Conservation (phyloP, 2,888 invertebrate species). For the Thera obeliscata region DNA sequence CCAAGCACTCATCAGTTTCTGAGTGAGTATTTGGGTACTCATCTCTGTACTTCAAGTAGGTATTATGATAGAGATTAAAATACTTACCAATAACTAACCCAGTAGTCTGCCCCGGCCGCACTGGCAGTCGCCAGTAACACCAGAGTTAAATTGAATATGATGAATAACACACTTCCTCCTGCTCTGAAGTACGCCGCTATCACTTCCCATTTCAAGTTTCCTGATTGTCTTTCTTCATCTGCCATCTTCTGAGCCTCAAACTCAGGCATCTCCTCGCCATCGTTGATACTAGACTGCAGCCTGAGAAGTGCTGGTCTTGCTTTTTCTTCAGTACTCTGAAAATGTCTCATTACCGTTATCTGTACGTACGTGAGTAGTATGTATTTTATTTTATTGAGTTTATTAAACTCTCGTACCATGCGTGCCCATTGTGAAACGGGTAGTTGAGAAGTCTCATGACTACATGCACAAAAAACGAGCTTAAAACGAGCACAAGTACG, state of each 20-base stretch:
- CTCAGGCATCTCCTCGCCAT: constrained; percentile 60
- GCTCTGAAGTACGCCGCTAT: constrained; percentile 67
- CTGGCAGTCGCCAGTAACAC: constrained; percentile 82
- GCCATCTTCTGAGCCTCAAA: constrained; percentile 71
- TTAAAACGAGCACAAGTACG: too few species aligned
- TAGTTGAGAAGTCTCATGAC: too few species aligned
- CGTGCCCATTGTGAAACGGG: too few species aligned
- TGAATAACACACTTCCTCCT: constrained; percentile 65
- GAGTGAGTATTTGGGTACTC: too few species aligned
- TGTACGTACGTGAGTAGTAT: too few species aligned
- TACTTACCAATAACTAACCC: constrained; percentile 87
- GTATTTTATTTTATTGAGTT: too few species aligned
- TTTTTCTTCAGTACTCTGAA: constrained; percentile 43
- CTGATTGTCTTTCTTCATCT: constrained; percentile 72
- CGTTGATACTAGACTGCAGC: constrained; percentile 49
- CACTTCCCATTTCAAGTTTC: constrained; percentile 71
- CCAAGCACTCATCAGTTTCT: too few species aligned
- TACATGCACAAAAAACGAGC: too few species aligned
- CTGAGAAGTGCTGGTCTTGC: constrained; percentile 50
- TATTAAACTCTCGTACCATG: too few species aligned
- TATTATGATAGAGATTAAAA: background rate
- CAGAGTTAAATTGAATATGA: constrained; percentile 58
- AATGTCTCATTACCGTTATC: background rate
- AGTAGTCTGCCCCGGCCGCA: constrained; percentile 88
- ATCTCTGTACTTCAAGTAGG: too few species aligned